Conservation (phyloP, 2,888 invertebrate genomes). For the Malthinus flaveolus region DNA sequence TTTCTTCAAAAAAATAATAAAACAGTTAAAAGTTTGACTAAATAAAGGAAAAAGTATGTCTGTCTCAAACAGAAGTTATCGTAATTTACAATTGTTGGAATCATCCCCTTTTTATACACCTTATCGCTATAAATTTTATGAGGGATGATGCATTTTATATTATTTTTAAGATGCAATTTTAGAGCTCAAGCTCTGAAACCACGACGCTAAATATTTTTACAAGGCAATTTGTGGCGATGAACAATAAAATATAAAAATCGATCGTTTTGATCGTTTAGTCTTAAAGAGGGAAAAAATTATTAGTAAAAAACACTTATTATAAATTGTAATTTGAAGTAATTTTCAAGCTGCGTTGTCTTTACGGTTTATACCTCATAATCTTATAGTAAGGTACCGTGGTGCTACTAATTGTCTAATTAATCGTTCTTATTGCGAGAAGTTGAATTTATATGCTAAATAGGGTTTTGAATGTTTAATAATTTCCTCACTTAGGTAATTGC, state of each 20-base stretch:
- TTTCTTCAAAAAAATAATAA: too few relatives aligned
- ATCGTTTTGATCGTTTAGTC: slow-evolving; percentile 37
- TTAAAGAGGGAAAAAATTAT: slow-evolving; percentile 37
- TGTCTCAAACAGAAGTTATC: slow-evolving; percentile 34
- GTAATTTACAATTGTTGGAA: slow-evolving; percentile 33
- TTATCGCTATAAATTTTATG: slow-evolving; percentile 11
- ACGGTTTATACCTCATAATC: slow-evolving; percentile 8
- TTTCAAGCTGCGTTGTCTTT: slow-evolving; percentile 5
- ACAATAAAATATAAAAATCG: slow-evolving; percentile 46
- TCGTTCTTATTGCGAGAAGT: slow-evolving; percentile 27
- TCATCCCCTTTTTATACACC: slow-evolving; percentile 2
- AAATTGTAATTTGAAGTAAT: slow-evolving; percentile 38
- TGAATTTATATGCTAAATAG: slow-evolving; percentile 34
- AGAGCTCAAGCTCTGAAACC: slow-evolving; percentile 2
- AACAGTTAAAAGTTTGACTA: background rate
- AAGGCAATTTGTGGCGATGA: slow-evolving; percentile 39
- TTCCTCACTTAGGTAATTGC: slow-evolving; percentile 36
- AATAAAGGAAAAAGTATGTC: slow-evolving; percentile 29
- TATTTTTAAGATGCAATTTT: slow-evolving; percentile 16
- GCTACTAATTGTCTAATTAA: slow-evolving; percentile 37
- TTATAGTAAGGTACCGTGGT: slow-evolving; percentile 18
- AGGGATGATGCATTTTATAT: slow-evolving; percentile 8
- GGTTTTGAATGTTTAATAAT: slow-evolving; percentile 35
- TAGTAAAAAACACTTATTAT: slow-evolving; percentile 38
- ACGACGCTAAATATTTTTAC: slow-evolving; percentile 36